Conservation (phyloP, 1,140 invertebrate genomes). For the Drosophila santomea region DNA sequence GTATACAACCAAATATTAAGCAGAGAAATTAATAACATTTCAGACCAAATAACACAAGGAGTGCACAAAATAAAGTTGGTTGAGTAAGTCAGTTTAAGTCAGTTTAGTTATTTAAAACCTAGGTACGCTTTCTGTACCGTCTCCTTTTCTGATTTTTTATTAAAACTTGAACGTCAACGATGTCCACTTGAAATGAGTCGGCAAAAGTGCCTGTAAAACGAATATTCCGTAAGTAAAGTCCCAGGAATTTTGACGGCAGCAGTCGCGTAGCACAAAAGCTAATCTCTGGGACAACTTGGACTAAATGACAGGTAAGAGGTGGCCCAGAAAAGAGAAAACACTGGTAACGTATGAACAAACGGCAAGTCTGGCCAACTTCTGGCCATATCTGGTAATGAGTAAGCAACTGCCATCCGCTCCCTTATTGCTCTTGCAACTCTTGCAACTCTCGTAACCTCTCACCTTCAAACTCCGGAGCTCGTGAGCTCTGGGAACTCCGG, state of each 20-base stretch:
- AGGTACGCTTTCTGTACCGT: background rate
- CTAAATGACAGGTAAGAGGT: slow-evolving; percentile 18
- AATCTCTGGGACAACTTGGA: slow-evolving; percentile 3
- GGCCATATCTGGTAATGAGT: slow-evolving; percentile 33
- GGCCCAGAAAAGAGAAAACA: slow-evolving; percentile 1
- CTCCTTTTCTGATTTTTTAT: background rate
- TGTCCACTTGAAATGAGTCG: background rate
- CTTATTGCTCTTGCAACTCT: slow-evolving; percentile 2
- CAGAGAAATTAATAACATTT: background rate
- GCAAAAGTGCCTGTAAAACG: background rate
- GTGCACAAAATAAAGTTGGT: too few relatives aligned
- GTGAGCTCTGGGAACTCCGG: background rate
- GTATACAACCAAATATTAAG: background rate
- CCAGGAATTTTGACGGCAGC: slow-evolving; percentile 6
- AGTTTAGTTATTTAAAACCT: too few relatives aligned
- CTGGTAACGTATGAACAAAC: slow-evolving; percentile 9
- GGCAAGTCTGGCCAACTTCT: slow-evolving; percentile 18
- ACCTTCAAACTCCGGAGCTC: background rate
- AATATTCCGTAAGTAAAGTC: slow-evolving; percentile 10
- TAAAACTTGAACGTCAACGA: background rate
- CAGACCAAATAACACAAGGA: too few relatives aligned
- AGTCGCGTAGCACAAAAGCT: slow-evolving; percentile 9
- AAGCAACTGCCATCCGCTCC: slow-evolving; percentile 15
- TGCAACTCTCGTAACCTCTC: slow-evolving; percentile 3
- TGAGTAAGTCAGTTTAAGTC: too few relatives aligned